Evolutionary conservation across 2,797 vertebrate genomes (phyloP).

Genomic region (Poecilia velifera): DNA sequence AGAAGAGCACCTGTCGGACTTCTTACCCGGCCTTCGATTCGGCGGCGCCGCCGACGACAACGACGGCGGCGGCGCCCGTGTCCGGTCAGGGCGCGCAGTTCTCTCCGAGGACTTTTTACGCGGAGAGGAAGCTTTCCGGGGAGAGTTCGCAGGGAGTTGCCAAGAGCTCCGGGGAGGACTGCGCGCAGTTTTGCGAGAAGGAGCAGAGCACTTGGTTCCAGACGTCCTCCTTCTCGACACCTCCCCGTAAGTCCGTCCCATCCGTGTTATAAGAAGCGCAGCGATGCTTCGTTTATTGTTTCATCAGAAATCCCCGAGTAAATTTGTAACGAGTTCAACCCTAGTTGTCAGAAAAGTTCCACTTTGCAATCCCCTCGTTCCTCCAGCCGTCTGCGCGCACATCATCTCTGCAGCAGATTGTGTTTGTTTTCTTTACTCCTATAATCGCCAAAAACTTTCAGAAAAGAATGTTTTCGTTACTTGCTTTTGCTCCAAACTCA

Average conservation of each 20-base stretch:
- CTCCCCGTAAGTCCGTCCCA: conserved; percentile 83
- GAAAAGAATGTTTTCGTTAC: neutral
- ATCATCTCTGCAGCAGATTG: neutral
- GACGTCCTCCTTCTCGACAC: conserved; percentile 75
- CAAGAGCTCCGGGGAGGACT: conserved; percentile 76
- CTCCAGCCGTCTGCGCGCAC: too few species aligned
- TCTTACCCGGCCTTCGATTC: conserved; percentile 64
- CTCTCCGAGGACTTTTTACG: conserved; percentile 81
- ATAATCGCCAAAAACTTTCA: neutral
- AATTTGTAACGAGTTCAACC: neutral
- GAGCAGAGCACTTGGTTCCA: conserved; percentile 85
- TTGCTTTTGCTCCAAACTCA: neutral
- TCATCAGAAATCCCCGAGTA: neutral
- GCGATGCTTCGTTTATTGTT: neutral
- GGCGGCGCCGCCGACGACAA: conserved; percentile 38
- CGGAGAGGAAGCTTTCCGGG: conserved; percentile 72
- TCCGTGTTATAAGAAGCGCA: neutral
- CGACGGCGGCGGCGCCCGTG: conserved; percentile 55
- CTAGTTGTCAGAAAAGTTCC: neutral
- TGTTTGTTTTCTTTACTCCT: neutral
- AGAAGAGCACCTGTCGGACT: conserved; percentile 81
- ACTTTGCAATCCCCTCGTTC: neutral
- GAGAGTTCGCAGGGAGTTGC: conserved; percentile 73
- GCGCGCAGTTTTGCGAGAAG: conserved; percentile 78
- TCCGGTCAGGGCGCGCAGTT: conserved; percentile 64